Evolutionary conservation across 1,140 invertebrate species (phyloP), one percentile per base, ranked within the genome.

Genomic region (Drosophila jambulina): DNA sequence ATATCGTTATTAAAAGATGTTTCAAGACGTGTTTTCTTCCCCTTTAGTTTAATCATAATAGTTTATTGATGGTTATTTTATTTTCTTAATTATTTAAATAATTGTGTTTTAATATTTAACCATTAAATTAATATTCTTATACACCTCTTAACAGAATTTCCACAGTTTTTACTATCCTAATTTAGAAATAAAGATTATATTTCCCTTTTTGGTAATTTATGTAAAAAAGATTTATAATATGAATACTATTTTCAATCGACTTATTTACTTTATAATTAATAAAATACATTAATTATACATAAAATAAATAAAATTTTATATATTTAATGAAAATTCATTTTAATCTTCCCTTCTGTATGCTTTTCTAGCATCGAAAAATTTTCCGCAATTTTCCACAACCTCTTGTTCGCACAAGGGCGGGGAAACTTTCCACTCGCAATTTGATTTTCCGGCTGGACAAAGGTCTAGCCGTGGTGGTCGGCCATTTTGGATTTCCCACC

Each of bases 401-500:
- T 4, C 21, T 4, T 3, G 8, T 19, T 4, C 23, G 23, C 9
- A 27, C 5, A 17, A 27, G 13, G 49, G 19, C 19, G 19, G 9
- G 15, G 48, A 68, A 68, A 68, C 38, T 70, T 68, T 68, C 40
- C 63, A 23, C 48, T 45, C 13, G 17, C 48, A 42, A 38, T 68
- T 68, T 65, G 61, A 68, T 64, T 68, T 45, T 70, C 27, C 67
- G 36, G 67, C 67, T 70, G 67, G 71, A 54, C 59, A 62, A 69
- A 68, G 63, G 79, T 81, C 79, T 80, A 71, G 78, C 45, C 40
- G 15, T 38, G 53, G 13, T 9, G 38, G 76, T 63, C 81, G 49
- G 76, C 81, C 81, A 83, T 83, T 83, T 83, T 83, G 75, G 59
- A 79, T 79, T 75, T 75, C 38, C 57, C 62, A 64, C 62, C 62